These are phyloP conservation scores for Leistus spinibarbis DNA, from an alignment of 2,888 invertebrate species.

Conservation along the genomic window DNA sequence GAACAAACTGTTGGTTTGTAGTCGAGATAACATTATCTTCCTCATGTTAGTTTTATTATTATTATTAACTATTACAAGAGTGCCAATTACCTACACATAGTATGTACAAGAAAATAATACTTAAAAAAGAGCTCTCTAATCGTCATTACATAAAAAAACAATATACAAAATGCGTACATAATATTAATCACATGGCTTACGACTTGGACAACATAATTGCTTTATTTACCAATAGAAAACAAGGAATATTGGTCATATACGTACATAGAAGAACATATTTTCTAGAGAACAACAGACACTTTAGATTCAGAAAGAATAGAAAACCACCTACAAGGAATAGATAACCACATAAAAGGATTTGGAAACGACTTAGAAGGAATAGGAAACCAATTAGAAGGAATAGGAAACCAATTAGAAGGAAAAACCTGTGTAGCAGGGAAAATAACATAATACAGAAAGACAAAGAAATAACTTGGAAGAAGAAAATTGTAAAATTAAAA, in stretches of 20 bases:
- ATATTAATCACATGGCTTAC: slow-evolving; percentile 35
- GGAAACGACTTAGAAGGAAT: no score
- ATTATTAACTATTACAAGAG: not conserved
- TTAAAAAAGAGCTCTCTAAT: not conserved
- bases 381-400: no score
- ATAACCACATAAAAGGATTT: no score
- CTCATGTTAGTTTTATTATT: slow-evolving; percentile 9
- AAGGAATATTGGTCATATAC: not conserved
- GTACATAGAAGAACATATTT: not conserved
- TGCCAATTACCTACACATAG: slow-evolving; percentile 5
- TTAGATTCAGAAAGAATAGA: no score
- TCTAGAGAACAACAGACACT: not conserved
- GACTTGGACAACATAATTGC: slow-evolving; percentile 33
- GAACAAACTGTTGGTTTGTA: slow-evolving; percentile 15
- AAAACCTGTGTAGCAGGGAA: no score
- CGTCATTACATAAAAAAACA: slow-evolving; percentile 36
- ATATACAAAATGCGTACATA: slow-evolving; percentile 39
- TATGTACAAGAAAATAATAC: not conserved
- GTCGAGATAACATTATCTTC: not conserved
- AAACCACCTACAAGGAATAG: no score
- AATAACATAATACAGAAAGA: no score
- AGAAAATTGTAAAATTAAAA: no score
- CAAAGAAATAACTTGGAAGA: no score
- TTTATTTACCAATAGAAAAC: slow-evolving; percentile 17
- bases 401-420: no score